phyloP scores from a whole-genome alignment of 2,113 vertebrate species.

The Gnathonemus longibarbis region DNA sequence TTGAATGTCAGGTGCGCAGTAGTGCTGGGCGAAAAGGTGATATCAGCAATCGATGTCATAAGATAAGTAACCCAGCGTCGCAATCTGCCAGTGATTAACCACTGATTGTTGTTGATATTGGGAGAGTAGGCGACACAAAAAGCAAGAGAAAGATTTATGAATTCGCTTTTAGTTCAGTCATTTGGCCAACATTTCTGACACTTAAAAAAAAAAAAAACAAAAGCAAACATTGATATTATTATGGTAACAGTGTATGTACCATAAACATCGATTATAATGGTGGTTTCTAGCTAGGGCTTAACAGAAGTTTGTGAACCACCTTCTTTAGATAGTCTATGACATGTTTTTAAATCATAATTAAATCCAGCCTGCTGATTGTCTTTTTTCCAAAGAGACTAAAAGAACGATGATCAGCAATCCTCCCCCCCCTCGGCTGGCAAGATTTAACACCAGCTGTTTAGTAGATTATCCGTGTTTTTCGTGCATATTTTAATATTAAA shows the following conservation, averaged over 20 bases:
- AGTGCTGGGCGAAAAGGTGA: background rate
- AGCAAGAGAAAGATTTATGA: background rate
- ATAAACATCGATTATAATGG: background rate
- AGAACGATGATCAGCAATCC: background rate
- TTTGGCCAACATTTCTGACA: background rate
- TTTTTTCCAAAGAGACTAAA: background rate
- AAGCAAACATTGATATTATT: background rate
- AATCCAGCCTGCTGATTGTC: background rate
- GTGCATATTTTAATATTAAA: background rate
- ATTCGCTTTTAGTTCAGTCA: background rate
- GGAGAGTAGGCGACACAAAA: background rate
- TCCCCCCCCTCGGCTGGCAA: background rate
- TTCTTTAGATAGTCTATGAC: background rate
- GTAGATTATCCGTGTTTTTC: background rate
- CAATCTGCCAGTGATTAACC: background rate
- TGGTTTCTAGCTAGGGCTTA: background rate
- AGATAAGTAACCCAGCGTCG: background rate
- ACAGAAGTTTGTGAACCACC: background rate
- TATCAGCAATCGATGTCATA: background rate
- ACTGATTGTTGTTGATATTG: background rate
- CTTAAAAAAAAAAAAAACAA: background rate
- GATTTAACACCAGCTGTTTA: background rate
- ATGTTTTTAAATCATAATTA: background rate
- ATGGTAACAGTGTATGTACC: background rate
- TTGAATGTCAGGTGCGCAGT: background rate